These are phyloP conservation scores for Cantharis rustica DNA, from an alignment of 2,888 invertebrate species.

Conservation along the genomic window DNA sequence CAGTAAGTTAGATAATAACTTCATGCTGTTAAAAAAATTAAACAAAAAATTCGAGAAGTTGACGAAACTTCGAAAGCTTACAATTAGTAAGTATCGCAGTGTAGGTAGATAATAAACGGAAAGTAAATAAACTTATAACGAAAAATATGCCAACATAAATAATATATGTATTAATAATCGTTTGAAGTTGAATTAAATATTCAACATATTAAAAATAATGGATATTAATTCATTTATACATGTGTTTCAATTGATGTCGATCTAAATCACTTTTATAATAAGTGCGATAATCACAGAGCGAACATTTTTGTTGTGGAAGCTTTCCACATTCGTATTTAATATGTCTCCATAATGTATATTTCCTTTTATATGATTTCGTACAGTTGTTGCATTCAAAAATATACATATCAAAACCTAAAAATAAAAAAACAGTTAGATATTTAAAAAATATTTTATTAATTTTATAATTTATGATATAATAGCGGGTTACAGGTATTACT, in stretches of 20 bases:
- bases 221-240: neutral
- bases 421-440: neutral
- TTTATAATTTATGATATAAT: neutral
- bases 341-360: conserved; percentile 71
- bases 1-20: too few species aligned
- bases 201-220: neutral
- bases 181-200: conserved; percentile 14
- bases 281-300: conserved; percentile 8
- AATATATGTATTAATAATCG: neutral
- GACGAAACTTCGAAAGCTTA: neutral
- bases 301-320: conserved; percentile 14
- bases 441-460: neutral
- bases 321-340: conserved; percentile 70
- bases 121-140: neutral
- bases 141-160: neutral
- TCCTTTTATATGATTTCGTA: conserved; percentile 75
- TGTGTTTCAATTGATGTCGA: conserved; percentile 10
- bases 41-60: neutral
- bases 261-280: conserved; percentile 16
- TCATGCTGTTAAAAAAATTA: too few species aligned
- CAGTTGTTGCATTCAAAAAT: conserved; percentile 67
- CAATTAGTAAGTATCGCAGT: too few species aligned
- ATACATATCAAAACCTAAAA: neutral
- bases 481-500: neutral
- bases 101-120: too few species aligned